Evolutionary conservation across 2,797 vertebrate genomes (phyloP), one percentile per base, ranked within the genome.

Genomic region (Macropus fuliginosus): DNA sequence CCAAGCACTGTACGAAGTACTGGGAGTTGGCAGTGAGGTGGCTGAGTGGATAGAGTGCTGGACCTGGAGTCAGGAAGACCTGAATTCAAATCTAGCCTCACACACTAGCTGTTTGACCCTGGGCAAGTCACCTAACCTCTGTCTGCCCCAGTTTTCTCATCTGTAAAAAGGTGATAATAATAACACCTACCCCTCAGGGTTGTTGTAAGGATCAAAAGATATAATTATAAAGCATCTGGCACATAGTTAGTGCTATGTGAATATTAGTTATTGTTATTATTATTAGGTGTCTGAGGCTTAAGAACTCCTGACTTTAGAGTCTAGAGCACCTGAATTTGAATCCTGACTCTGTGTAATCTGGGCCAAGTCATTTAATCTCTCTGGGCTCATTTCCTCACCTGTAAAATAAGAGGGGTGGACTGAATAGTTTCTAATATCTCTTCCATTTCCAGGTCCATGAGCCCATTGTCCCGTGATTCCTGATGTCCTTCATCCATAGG

Each of bases 161-260:
- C 91, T 96, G 50, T 93, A 91, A 96, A 93, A 74, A 31, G 18
- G 40, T 54, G 40, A n/a, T 57, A 94, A 91, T 89, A 91, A 89
- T 46, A 95, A 91, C 91, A 94, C 31, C 40, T 54, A 54, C 54
- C 40, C 57, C 46, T 54, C 55, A 90, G 9, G 59, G 14, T 93
- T 95, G 94, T 96, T 95, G 29, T 95, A 92, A 96, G 90, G 94
- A 95, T 94, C 91, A 96, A 96, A 66, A 92, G 81, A 94, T n/a
- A 81, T 93, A 94, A 96, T 93, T 90, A 40, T 91, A 95, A 97
- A 97, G 62, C 57, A 54, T 66, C 95, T 56, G 34, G 40, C 95
- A 95, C 74, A 94, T 92, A 95, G 81, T 81, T 95, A 93, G 89
- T 59, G 54, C 56, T 62, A 90, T 92, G 29, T 94, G 96, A 96